Conservation (phyloP, 2,797 vertebrate species). For the Otolemur crassicaudatus region DNA sequence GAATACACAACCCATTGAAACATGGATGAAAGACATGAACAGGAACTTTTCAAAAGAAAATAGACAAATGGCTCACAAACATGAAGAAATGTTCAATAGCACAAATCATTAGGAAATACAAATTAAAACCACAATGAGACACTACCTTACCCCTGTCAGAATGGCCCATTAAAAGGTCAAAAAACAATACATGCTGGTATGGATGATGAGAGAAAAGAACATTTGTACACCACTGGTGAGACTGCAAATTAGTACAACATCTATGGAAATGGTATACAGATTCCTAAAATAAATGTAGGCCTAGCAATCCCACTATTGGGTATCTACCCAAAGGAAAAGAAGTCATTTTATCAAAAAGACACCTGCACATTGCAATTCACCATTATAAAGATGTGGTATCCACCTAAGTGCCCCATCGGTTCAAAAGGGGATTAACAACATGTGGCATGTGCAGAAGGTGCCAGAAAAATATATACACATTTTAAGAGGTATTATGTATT, state of each 20-base stretch:
- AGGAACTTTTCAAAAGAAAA: background rate
- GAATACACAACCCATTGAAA: background rate
- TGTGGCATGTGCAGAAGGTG: too few species aligned
- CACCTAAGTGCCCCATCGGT: background rate
- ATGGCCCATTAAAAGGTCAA: background rate
- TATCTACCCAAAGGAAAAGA: background rate
- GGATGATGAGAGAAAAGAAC: background rate
- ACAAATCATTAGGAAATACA: background rate
- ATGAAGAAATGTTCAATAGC: background rate
- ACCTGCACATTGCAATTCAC: background rate
- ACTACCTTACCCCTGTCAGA: background rate
- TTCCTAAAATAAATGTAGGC: background rate
- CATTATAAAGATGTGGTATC: background rate
- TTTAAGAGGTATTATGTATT: too few species aligned
- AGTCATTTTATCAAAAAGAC: background rate
- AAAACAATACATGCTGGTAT: background rate
- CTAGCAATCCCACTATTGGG: background rate
- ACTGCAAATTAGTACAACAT: background rate
- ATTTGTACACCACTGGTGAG: background rate
- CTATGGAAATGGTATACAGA: background rate
- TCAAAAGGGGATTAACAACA: background rate
- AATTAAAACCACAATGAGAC: background rate
- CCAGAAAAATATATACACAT: too few species aligned
- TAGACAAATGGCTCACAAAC: background rate
- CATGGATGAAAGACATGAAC: background rate